Evolutionary conservation across 2,113 vertebrate genomes (phyloP).

Genomic region (Otis tarda): DNA sequence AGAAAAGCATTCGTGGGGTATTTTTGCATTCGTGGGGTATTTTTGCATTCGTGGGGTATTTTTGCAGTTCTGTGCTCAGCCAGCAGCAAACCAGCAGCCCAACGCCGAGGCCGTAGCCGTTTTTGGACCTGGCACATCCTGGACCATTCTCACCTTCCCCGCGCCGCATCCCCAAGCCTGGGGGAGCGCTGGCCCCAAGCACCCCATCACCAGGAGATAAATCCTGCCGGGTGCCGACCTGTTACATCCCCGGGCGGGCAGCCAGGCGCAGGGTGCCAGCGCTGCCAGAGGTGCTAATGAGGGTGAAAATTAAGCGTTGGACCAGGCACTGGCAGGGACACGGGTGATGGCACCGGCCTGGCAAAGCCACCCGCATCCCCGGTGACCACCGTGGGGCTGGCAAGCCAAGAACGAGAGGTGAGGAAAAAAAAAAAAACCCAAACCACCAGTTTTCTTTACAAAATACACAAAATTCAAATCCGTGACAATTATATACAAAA

Average conservation of each 20-base stretch:
- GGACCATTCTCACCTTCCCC: neutral
- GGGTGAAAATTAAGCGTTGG: neutral
- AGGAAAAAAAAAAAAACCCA: neutral
- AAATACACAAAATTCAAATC: conserved; percentile 69
- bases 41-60: neutral
- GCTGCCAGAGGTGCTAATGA: neutral
- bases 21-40: neutral
- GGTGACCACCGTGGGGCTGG: fast-evolving
- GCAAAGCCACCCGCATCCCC: neutral
- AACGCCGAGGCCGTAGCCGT: fast-evolving
- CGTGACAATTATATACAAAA: conserved; percentile 79
- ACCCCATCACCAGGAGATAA: neutral
- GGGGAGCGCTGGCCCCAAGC: fast-evolving
- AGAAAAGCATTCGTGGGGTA: neutral
- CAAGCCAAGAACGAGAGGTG: fast-evolving
- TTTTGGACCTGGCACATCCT: neutral
- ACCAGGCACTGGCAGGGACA: neutral
- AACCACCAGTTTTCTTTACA: conserved; percentile 63
- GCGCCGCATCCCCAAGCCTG: fast-evolving
- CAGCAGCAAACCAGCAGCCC: neutral
- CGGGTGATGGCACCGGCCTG: fast-evolving
- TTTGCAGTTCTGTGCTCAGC: neutral
- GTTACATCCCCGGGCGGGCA: neutral
- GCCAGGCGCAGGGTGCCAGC: neutral
- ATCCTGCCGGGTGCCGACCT: neutral